A percentile compares a stretch with the other conserved stretches of the same genome.
phyloP scores from a whole-genome alignment of 2,888 invertebrate species.

The Hirtodrosophila trivittata region DNA sequence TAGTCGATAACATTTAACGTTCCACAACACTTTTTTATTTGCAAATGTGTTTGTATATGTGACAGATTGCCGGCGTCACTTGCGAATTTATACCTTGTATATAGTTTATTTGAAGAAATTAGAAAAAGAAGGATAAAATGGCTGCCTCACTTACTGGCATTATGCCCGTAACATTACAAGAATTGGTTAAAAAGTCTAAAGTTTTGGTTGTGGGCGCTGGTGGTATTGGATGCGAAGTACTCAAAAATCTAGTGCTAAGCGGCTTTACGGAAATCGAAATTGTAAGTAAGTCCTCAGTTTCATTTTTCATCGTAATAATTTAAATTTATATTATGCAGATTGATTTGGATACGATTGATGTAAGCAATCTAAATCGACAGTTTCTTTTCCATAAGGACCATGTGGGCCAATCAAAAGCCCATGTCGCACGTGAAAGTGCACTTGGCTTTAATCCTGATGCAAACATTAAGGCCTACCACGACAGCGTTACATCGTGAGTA shows the following conservation, averaged over 20 bases:
- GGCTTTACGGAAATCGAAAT: constrained; percentile 97
- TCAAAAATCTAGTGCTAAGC: constrained; percentile 97
- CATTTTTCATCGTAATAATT: too few relatives aligned
- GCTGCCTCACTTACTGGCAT: constrained; percentile 88
- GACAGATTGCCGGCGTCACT: constrained; percentile 59
- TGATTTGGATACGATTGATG: constrained; percentile 99
- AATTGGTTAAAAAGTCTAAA: constrained; percentile 88
- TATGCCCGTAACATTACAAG: constrained; percentile 87
- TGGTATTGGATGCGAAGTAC: constrained; percentile 99
- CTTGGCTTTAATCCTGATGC: constrained; percentile 94
- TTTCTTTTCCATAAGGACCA: constrained; percentile 99
- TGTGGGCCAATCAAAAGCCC: constrained; percentile 98
- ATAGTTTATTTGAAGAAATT: too few relatives aligned
- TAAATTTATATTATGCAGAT: constrained; percentile 87
- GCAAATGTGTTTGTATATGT: constrained; percentile 14
- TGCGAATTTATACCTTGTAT: constrained; percentile 27
- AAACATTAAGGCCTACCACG: constrained; percentile 94
- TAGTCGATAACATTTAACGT: neutral
- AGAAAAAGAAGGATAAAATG: constrained; percentile 84
- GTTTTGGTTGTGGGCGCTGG: constrained; percentile 97
- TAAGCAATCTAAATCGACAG: constrained; percentile 99
- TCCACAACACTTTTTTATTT: constrained; percentile 38
- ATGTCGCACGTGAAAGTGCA: constrained; percentile 95
- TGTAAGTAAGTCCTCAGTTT: too few relatives aligned
- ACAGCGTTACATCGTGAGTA: constrained; percentile 94